Evolutionary conservation across 2,888 invertebrate genomes (phyloP).

Genomic region (Pediacus dermestoides): DNA sequence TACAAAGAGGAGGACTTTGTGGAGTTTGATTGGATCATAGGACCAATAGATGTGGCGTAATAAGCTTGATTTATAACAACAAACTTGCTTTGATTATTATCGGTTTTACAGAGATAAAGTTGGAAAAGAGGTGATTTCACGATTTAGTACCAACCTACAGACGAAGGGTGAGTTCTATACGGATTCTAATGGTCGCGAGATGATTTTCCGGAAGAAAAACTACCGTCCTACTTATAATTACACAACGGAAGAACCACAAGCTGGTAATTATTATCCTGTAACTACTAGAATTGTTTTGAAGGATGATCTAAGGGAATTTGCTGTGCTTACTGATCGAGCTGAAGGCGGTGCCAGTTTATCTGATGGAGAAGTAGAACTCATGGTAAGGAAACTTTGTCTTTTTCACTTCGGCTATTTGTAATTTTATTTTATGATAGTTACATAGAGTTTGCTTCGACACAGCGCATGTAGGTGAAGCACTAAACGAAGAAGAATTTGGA

Average conservation of each 20-base stretch:
- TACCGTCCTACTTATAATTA: slow-evolving; percentile 58
- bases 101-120: slow-evolving; percentile 46
- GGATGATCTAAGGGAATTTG: slow-evolving; percentile 49
- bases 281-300: slow-evolving; percentile 61
- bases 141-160: slow-evolving; percentile 57
- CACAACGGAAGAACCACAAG: slow-evolving; percentile 52
- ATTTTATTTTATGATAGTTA: slow-evolving; percentile 50
- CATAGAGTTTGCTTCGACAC: too few species aligned
- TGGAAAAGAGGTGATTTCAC: slow-evolving; percentile 67
- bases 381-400: slow-evolving; percentile 54
- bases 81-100: background rate
- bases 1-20: slow-evolving; percentile 53
- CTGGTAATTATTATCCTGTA: slow-evolving; percentile 74
- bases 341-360: slow-evolving; percentile 61
- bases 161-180: slow-evolving; percentile 63
- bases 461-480: slow-evolving; percentile 83
- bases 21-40: slow-evolving; percentile 50
- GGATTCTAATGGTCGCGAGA: slow-evolving; percentile 75
- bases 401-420: background rate
- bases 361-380: slow-evolving; percentile 61
- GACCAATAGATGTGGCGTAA: slow-evolving; percentile 58
- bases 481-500: slow-evolving; percentile 74
- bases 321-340: slow-evolving; percentile 59
- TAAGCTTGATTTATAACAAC: background rate
- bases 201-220: slow-evolving; percentile 58